Evolutionary conservation across 2,113 vertebrate genomes (phyloP).

Genomic region (Apaloderma vittatum): DNA sequence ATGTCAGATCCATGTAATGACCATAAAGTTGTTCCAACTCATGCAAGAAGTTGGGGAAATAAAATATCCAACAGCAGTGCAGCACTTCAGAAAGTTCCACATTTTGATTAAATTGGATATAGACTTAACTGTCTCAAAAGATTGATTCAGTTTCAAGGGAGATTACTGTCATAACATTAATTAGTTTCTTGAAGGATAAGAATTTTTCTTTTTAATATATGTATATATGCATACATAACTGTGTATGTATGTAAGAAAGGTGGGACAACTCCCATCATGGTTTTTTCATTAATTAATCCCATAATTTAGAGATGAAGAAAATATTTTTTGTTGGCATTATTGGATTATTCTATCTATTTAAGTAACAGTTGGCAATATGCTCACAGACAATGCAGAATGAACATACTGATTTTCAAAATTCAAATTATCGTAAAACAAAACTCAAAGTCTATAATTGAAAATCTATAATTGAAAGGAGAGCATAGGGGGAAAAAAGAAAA

Average conservation of each 20-base stretch:
- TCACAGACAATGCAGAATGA: neutral
- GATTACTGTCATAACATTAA: neutral
- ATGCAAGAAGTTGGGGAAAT: neutral
- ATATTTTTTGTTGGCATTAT: neutral
- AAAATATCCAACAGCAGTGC: neutral
- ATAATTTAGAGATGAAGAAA: neutral
- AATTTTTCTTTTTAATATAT: neutral
- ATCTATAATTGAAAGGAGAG: neutral
- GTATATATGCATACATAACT: neutral
- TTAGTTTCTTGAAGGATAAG: neutral
- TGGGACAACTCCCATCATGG: neutral
- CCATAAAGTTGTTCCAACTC: conserved; percentile 24
- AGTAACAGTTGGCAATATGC: neutral
- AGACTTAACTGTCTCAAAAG: neutral
- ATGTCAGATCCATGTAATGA: conserved; percentile 10
- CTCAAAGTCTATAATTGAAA: neutral
- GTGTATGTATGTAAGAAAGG: neutral
- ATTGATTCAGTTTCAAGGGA: neutral
- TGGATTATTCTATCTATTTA: neutral
- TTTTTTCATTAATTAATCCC: neutral
- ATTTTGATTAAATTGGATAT: conserved; percentile 25
- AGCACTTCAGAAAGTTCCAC: conserved; percentile 27
- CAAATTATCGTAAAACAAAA: neutral
- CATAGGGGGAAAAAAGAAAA: neutral
- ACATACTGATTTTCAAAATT: neutral